phyloP scores from a whole-genome alignment of 2,113 vertebrate species.

The Symphodus melops region DNA sequence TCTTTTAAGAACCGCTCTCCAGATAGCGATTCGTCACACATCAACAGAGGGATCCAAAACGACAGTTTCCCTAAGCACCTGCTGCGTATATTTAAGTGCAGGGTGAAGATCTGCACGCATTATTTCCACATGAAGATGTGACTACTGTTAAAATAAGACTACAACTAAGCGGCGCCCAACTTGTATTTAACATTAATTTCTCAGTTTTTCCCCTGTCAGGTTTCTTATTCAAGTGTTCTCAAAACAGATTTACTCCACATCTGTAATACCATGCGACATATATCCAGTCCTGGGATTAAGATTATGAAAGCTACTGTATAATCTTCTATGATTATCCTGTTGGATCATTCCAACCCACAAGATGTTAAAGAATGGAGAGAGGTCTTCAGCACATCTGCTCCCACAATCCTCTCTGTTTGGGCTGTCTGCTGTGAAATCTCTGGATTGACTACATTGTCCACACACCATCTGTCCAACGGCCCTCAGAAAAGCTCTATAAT shows the following conservation, averaged over 20 bases:
- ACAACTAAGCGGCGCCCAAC: slow-evolving; percentile 30
- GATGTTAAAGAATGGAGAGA: slow-evolving; percentile 70
- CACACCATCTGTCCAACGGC: slow-evolving; percentile 29
- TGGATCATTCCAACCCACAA: slow-evolving; percentile 70
- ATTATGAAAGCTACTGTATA: slow-evolving; percentile 78
- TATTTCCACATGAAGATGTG: slow-evolving; percentile 8
- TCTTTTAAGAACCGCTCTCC: slow-evolving; percentile 39
- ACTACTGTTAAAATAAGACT: not conserved
- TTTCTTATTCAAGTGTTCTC: slow-evolving; percentile 25
- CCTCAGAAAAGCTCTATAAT: slow-evolving; percentile 23
- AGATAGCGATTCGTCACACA: slow-evolving; percentile 60
- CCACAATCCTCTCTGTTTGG: slow-evolving; percentile 59
- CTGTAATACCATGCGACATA: slow-evolving; percentile 73
- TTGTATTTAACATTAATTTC: slow-evolving; percentile 38
- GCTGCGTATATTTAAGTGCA: slow-evolving; percentile 29
- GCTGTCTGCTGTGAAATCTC: slow-evolving; percentile 44
- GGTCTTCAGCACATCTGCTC: slow-evolving; percentile 71
- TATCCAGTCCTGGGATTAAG: slow-evolving; percentile 80
- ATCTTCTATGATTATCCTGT: slow-evolving; percentile 76
- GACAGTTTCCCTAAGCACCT: slow-evolving; percentile 45
- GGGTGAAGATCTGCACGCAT: not conserved
- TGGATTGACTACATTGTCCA: slow-evolving; percentile 51
- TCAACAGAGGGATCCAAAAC: slow-evolving; percentile 34
- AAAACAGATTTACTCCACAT: slow-evolving; percentile 67
- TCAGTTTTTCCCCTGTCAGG: slow-evolving; percentile 37